These are phyloP conservation scores for Prochilodus magdalenae DNA, from an alignment of 2,113 vertebrate species.

Conservation along the genomic window DNA sequence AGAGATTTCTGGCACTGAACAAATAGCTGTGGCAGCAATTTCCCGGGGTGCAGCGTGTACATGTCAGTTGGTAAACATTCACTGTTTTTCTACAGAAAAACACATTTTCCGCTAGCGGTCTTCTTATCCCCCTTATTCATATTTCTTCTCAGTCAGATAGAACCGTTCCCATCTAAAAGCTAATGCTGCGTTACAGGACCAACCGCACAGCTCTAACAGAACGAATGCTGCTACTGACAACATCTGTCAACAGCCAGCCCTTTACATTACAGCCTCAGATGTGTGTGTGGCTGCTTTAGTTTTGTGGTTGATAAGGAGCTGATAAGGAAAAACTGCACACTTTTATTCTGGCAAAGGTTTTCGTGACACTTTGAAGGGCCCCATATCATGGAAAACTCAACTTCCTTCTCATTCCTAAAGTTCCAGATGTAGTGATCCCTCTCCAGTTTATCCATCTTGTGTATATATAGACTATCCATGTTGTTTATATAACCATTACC, in stretches of 20 bases:
- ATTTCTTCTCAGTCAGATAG: conserved; percentile 40
- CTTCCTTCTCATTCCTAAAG: too few species aligned
- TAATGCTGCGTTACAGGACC: conserved; percentile 21
- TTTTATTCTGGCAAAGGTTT: not conserved
- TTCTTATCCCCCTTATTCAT: conserved; percentile 47
- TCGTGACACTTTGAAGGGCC: not conserved
- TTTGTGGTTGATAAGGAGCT: not conserved
- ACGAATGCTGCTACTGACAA: not conserved
- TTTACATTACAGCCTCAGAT: not conserved
- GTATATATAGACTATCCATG: too few species aligned
- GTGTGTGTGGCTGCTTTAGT: not conserved
- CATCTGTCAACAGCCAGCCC: not conserved
- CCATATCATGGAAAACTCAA: not conserved
- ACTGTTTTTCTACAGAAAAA: conserved; percentile 43
- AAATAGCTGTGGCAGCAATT: conserved; percentile 38
- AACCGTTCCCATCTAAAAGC: conserved; percentile 47
- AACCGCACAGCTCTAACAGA: not conserved
- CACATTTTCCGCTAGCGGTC: conserved; percentile 59
- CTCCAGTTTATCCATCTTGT: too few species aligned
- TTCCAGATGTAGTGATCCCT: too few species aligned
- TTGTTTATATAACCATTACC: too few species aligned
- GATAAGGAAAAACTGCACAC: not conserved
- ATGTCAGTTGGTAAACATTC: conserved; percentile 50
- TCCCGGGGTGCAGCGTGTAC: conserved; percentile 28
- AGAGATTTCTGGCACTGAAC: conserved; percentile 6